Evolutionary conservation across 2,888 invertebrate species (phyloP).

Genomic region (Muscina levida): DNA sequence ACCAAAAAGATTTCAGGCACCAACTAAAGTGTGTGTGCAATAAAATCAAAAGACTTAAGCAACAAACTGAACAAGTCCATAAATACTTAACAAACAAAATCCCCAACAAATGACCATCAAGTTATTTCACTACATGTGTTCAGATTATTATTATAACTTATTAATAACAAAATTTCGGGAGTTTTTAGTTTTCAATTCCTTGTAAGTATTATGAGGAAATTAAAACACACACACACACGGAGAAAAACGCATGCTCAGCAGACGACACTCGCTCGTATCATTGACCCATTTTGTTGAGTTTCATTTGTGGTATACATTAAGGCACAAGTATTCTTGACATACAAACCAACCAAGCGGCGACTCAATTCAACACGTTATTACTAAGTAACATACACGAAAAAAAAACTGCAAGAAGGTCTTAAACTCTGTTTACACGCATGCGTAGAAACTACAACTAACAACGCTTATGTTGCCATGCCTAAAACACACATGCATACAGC

Average conservation of each 20-base stretch:
- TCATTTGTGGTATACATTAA: background rate
- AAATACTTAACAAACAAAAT: too few relatives aligned
- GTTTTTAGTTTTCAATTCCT: background rate
- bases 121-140: background rate
- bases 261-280: too few relatives aligned
- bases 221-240: background rate
- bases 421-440: background rate
- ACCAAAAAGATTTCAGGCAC: too few relatives aligned
- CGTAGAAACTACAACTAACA: background rate
- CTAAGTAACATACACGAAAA: too few relatives aligned
- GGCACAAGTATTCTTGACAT: constrained; percentile 72
- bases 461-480: too few relatives aligned
- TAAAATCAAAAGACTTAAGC: too few relatives aligned
- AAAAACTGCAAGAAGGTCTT: constrained; percentile 14
- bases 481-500: background rate
- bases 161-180: background rate
- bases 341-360: constrained; percentile 49
- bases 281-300: constrained; percentile 10
- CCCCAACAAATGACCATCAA: background rate
- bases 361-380: too few relatives aligned
- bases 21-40: too few relatives aligned
- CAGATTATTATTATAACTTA: background rate
- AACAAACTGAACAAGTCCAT: too few relatives aligned
- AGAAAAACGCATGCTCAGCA: too few relatives aligned
- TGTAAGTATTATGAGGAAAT: background rate